Conservation (phyloP, 1,140 invertebrate genomes). For the Camponotus vicinus region DNA sequence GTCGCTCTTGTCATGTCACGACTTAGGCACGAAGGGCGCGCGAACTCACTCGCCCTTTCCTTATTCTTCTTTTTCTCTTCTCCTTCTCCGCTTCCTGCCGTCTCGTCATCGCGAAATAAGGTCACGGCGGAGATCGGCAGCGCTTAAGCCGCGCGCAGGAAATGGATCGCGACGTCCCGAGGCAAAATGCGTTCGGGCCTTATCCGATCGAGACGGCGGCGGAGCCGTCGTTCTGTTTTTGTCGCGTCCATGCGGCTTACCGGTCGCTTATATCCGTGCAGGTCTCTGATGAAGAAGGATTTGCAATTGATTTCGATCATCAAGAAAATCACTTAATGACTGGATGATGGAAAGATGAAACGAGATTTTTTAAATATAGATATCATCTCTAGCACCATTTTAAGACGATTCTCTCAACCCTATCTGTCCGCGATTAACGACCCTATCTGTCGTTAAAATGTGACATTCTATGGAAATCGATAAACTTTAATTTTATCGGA, state of each 20-base stretch:
- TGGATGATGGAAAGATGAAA: neutral
- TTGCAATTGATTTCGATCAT: conserved; percentile 19
- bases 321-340: neutral
- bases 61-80: neutral
- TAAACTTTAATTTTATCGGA: conserved; percentile 51
- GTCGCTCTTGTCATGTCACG: conserved; percentile 47
- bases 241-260: conserved; percentile 24
- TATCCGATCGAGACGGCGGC: conserved; percentile 45
- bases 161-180: conserved; percentile 51
- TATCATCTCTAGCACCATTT: neutral
- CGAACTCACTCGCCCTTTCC: neutral
- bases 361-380: neutral
- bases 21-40: conserved; percentile 33
- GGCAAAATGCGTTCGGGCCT: conserved; percentile 53
- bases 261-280: neutral
- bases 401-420: neutral
- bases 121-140: conserved; percentile 59
- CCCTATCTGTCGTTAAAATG: neutral
- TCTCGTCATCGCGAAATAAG: conserved; percentile 55
- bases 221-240: conserved; percentile 38
- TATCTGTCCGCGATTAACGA: too few relatives aligned
- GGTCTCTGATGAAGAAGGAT: conserved; percentile 5
- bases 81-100: conserved; percentile 18
- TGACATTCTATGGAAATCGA: conserved; percentile 36
- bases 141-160: conserved; percentile 61